Evolutionary conservation across 2,888 invertebrate species (phyloP).

Genomic region (Sipunculus nudus): DNA sequence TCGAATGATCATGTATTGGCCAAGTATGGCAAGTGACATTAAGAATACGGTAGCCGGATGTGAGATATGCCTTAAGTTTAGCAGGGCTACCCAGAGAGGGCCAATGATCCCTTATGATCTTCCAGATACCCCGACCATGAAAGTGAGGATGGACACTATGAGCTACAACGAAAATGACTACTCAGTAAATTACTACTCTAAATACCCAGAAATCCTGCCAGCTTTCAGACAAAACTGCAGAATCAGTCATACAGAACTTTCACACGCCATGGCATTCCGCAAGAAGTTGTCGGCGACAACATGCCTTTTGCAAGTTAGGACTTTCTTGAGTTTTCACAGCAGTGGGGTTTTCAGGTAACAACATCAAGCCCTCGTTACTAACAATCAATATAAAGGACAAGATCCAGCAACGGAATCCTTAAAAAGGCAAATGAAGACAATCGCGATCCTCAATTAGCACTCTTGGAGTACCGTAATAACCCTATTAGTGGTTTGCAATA

Average conservation of each 20-base stretch:
- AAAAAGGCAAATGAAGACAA: slow-evolving; percentile 26
- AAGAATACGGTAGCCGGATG: slow-evolving; percentile 10
- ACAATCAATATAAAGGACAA: no score
- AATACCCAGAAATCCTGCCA: slow-evolving; percentile 37
- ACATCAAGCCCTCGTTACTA: slow-evolving; percentile 24
- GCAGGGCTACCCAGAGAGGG: slow-evolving; percentile 15
- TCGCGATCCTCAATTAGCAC: slow-evolving; percentile 30
- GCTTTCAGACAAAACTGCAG: slow-evolving; percentile 31
- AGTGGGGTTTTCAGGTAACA: slow-evolving; percentile 20
- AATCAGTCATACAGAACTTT: slow-evolving; percentile 22
- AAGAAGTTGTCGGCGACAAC: slow-evolving; percentile 32
- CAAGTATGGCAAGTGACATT: slow-evolving; percentile 16
- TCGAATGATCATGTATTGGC: slow-evolving; percentile 21
- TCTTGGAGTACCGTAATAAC: slow-evolving; percentile 34
- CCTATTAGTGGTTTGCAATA: slow-evolving; percentile 29
- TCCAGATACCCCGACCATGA: slow-evolving; percentile 31
- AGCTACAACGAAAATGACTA: slow-evolving; percentile 22
- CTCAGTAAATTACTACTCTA: slow-evolving; percentile 39
- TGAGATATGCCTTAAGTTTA: slow-evolving; percentile 3
- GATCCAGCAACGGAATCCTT: slow-evolving; percentile 26
- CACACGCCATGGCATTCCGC: slow-evolving; percentile 33
- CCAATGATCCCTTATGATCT: slow-evolving; percentile 21
- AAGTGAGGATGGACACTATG: slow-evolving; percentile 30
- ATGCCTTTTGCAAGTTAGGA: slow-evolving; percentile 31
- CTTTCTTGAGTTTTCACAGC: slow-evolving; percentile 20